These are phyloP conservation scores for Albula glossodonta DNA, from an alignment of 2,113 vertebrate species.

Conservation along the genomic window DNA sequence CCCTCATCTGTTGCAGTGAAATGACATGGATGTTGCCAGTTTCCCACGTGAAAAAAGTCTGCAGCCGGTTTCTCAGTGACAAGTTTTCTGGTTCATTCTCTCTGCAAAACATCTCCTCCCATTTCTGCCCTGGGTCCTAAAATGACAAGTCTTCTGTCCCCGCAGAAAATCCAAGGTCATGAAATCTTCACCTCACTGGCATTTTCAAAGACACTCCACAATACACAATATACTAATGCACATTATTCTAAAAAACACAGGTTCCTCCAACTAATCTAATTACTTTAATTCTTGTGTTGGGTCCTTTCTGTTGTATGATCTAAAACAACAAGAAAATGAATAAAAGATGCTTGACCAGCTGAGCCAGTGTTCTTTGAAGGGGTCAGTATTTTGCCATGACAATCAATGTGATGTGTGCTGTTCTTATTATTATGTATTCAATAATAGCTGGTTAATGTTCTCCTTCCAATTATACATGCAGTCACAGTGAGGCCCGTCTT, in stretches of 20 bases:
- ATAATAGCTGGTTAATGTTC: background rate
- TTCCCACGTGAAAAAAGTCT: slow-evolving; percentile 26
- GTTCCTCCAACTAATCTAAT: background rate
- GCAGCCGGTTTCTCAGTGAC: background rate
- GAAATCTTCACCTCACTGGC: background rate
- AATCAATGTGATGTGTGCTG: background rate
- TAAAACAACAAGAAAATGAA: background rate
- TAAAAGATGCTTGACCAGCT: background rate
- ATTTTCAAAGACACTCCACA: background rate
- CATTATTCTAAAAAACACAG: background rate
- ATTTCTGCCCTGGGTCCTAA: background rate
- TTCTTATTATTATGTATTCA: background rate
- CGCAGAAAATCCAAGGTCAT: background rate
- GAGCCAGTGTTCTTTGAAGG: background rate
- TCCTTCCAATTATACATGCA: background rate
- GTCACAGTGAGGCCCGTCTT: background rate
- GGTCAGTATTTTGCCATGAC: too few species aligned
- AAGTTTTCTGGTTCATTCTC: background rate
- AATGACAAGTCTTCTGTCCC: background rate
- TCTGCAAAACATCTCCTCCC: background rate
- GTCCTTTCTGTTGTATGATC: too few species aligned
- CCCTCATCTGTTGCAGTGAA: background rate
- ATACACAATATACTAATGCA: background rate
- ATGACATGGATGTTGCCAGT: background rate
- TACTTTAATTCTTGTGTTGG: too few species aligned